Evolutionary conservation across 2,113 vertebrate species (phyloP).

Genomic region (Plecotus auritus): DNA sequence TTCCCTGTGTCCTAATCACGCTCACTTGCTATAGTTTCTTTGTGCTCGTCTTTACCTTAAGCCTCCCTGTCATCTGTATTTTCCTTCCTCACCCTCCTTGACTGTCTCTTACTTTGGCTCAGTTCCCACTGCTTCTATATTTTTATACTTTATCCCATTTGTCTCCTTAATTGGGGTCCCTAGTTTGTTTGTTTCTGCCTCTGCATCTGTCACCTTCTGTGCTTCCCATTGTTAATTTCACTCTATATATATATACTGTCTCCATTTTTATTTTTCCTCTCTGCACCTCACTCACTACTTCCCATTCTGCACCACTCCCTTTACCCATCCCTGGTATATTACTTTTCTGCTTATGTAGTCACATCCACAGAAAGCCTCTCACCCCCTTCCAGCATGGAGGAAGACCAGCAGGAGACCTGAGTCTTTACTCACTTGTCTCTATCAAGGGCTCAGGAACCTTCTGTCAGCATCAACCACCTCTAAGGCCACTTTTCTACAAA

Average conservation of each 20-base stretch:
- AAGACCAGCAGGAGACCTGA: not conserved
- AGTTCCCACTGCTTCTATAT: slow-evolving; percentile 27
- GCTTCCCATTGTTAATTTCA: slow-evolving; percentile 41
- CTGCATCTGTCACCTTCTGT: slow-evolving; percentile 46
- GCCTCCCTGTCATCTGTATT: not conserved
- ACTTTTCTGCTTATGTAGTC: not conserved
- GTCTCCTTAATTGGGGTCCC: slow-evolving; percentile 41
- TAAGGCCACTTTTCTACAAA: not conserved
- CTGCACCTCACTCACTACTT: not conserved
- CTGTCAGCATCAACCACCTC: not conserved
- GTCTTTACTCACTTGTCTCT: not conserved
- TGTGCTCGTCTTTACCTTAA: not conserved
- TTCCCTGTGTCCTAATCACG: not conserved
- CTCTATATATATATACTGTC: not conserved
- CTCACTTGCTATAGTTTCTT: not conserved
- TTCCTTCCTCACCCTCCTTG: not conserved
- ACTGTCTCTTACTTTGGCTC: slow-evolving; percentile 10
- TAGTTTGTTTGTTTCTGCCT: slow-evolving; percentile 57
- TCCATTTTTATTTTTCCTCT: slow-evolving; percentile 13
- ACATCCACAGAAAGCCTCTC: not conserved
- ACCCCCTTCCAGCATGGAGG: not conserved
- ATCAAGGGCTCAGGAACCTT: not conserved
- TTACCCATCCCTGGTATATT: not conserved
- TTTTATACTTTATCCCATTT: slow-evolving; percentile 53
- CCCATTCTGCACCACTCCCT: not conserved